Evolutionary conservation across 1,140 invertebrate genomes (phyloP).

Genomic region (Archivesica marissinica): DNA sequence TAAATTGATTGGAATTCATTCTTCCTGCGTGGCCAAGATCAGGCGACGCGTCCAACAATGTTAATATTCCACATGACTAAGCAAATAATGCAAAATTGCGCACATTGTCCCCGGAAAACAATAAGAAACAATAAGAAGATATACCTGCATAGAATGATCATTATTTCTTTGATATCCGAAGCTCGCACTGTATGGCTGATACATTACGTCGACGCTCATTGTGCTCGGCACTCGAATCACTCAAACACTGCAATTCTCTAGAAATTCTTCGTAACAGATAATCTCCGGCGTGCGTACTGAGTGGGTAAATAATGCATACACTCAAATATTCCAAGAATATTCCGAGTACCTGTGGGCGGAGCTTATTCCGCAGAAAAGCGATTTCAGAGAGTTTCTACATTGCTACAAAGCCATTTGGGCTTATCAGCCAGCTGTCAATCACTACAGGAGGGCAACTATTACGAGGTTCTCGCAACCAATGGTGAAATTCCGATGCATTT

Average conservation of each 20-base stretch:
- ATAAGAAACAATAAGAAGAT: constrained; percentile 54
- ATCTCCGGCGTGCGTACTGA: constrained; percentile 57
- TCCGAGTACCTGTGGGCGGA: constrained; percentile 56
- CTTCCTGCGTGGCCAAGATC: constrained; percentile 18
- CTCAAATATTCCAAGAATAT: constrained; percentile 57
- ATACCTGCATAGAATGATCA: constrained; percentile 63
- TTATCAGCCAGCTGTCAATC: constrained; percentile 49
- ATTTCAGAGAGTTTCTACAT: constrained; percentile 3
- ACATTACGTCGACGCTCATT: constrained; percentile 64
- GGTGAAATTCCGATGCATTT: constrained; percentile 39
- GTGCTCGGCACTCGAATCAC: constrained; percentile 53
- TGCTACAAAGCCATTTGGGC: constrained; percentile 43
- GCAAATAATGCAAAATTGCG: constrained; percentile 42
- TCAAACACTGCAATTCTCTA: constrained; percentile 56
- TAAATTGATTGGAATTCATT: constrained; percentile 63
- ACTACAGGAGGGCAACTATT: constrained; percentile 11
- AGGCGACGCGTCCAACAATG: constrained; percentile 38
- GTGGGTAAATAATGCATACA: constrained; percentile 47
- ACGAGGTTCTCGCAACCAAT: constrained; percentile 24
- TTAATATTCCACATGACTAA: constrained; percentile 48
- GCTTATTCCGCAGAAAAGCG: constrained; percentile 8
- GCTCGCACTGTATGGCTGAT: constrained; percentile 58
- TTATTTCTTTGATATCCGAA: constrained; percentile 66
- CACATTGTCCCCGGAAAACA: constrained; percentile 44
- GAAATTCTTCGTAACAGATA: constrained; percentile 63